Evolutionary conservation across 1,140 invertebrate genomes (phyloP).

Genomic region (Drosophila kurseongensis): DNA sequence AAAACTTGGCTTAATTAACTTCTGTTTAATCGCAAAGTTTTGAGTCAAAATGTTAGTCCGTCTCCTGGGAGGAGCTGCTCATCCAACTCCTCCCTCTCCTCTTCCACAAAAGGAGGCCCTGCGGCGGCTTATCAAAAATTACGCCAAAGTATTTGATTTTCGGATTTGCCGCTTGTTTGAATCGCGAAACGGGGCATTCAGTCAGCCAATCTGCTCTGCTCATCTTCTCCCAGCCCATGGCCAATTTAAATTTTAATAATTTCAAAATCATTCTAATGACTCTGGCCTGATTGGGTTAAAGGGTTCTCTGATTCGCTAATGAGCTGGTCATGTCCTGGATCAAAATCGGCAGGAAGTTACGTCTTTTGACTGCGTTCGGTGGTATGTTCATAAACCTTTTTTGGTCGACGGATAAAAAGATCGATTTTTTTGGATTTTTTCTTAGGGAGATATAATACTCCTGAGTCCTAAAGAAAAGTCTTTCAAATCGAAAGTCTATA

Average conservation of each 20-base stretch:
- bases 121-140: slow-evolving; percentile 67
- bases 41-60: slow-evolving; percentile 58
- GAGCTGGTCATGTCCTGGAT: slow-evolving; percentile 57
- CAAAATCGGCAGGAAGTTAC: not conserved
- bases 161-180: slow-evolving; percentile 63
- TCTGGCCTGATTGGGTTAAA: slow-evolving; percentile 64
- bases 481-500: too few relatives aligned
- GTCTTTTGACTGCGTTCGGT: too few relatives aligned
- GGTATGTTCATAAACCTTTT: too few relatives aligned
- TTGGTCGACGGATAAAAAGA: too few relatives aligned
- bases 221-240: slow-evolving; percentile 8
- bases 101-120: slow-evolving; percentile 22
- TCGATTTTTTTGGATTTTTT: too few relatives aligned
- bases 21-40: slow-evolving; percentile 75
- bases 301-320: slow-evolving; percentile 52
- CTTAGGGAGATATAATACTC: too few relatives aligned
- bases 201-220: slow-evolving; percentile 39
- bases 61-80: slow-evolving; percentile 35
- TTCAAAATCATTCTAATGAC: slow-evolving; percentile 79
- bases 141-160: slow-evolving; percentile 77
- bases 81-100: not conserved
- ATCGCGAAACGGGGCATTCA: slow-evolving; percentile 8
- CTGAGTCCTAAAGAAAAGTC: too few relatives aligned
- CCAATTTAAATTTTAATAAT: slow-evolving; percentile 76
- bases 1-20: slow-evolving; percentile 82